These are phyloP conservation scores for Gobio occitaniae DNA, from an alignment of 2,797 vertebrate genomes.

Conservation along the genomic window DNA sequence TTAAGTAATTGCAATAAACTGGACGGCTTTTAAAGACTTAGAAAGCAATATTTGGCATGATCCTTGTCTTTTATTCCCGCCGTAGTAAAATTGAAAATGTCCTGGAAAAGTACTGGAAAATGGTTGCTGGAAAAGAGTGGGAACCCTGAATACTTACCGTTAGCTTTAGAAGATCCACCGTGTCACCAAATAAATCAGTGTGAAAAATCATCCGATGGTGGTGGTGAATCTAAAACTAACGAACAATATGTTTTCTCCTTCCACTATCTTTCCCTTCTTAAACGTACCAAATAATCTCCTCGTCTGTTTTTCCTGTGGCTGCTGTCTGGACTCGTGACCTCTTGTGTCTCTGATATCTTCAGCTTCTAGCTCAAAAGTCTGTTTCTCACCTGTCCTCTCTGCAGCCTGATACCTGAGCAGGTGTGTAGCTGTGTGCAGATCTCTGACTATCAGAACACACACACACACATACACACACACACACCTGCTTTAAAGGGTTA, in stretches of 20 bases:
- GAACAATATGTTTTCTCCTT: background rate
- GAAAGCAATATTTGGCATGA: no score
- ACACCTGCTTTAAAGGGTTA: constrained; percentile 3
- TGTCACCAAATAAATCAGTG: background rate
- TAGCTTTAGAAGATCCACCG: constrained; percentile 3
- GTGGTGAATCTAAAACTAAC: background rate
- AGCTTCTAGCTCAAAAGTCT: constrained; percentile 86
- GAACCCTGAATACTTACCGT: background rate
- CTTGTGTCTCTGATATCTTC: constrained; percentile 79
- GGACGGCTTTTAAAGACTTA: no score
- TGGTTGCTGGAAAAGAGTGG: no score
- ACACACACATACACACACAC: constrained; percentile 23
- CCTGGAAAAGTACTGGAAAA: no score
- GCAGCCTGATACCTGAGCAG: constrained; percentile 82
- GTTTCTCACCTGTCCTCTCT: constrained; percentile 83
- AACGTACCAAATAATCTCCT: background rate
- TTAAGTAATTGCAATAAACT: no score
- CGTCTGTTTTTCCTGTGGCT: constrained; percentile 46
- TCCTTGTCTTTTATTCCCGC: no score
- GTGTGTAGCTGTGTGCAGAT: constrained; percentile 80
- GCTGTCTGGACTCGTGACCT: constrained; percentile 71
- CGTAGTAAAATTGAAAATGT: no score
- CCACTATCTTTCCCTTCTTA: constrained; percentile 7
- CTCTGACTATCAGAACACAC: constrained; percentile 60
- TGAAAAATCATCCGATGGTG: background rate